Evolutionary conservation across 1,140 invertebrate genomes (phyloP).

Genomic region (Propsilocerus akamusi): DNA sequence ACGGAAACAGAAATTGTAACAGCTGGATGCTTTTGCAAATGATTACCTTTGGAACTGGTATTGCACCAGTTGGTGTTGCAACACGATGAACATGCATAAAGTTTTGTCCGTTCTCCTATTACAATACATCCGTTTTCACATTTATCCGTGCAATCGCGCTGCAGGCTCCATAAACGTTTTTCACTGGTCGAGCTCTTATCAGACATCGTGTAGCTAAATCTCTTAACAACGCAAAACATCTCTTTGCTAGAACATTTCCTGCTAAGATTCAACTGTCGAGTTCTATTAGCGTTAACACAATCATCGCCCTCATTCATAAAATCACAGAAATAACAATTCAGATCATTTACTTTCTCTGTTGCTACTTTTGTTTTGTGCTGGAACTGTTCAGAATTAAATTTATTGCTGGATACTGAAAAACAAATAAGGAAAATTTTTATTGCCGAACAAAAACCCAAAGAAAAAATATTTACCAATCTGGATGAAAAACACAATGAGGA

Average conservation of each 20-base stretch:
- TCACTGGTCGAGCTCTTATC: slow-evolving; percentile 57
- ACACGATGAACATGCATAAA: slow-evolving; percentile 66
- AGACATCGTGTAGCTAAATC: slow-evolving; percentile 63
- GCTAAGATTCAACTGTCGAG: neutral
- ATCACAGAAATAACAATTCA: neutral
- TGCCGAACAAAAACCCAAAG: neutral
- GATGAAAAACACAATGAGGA: neutral
- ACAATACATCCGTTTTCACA: slow-evolving; percentile 73
- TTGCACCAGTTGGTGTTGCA: slow-evolving; percentile 63
- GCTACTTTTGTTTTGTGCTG: neutral
- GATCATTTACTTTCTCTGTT: neutral
- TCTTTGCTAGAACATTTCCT: neutral
- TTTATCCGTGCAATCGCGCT: slow-evolving; percentile 58
- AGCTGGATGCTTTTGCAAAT: neutral
- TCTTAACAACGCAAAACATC: slow-evolving; percentile 32
- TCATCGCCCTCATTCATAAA: neutral
- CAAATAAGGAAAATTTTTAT: neutral
- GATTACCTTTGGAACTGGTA: slow-evolving; percentile 24
- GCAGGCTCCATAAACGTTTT: slow-evolving; percentile 59
- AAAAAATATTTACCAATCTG: neutral
- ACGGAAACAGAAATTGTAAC: neutral
- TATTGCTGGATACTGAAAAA: neutral
- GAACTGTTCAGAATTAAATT: neutral
- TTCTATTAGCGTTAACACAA: neutral
- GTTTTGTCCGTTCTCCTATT: slow-evolving; percentile 66